These are phyloP conservation scores for Drosophila infuscata DNA, from an alignment of 2,888 invertebrate species.

Conservation along the genomic window DNA sequence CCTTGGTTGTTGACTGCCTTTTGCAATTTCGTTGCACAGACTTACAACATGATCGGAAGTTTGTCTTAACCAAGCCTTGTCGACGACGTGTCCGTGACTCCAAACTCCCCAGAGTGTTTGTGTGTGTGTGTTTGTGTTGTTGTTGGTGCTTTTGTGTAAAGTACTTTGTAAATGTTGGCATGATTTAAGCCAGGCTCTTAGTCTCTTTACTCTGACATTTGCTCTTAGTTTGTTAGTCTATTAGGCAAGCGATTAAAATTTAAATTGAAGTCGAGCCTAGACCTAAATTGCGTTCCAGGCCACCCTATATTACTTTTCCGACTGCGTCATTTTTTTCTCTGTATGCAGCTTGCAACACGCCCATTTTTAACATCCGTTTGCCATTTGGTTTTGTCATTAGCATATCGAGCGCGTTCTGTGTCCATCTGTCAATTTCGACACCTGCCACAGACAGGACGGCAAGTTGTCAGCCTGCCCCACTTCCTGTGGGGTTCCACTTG, in stretches of 20 bases:
- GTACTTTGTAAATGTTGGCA: conserved; percentile 80
- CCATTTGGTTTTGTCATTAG: conserved; percentile 41
- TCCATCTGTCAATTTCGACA: conserved; percentile 80
- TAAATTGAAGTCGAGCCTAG: conserved; percentile 71
- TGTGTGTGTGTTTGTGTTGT: conserved; percentile 14
- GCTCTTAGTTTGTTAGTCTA: conserved; percentile 77
- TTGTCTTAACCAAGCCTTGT: conserved; percentile 65
- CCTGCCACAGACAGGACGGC: conserved; percentile 68
- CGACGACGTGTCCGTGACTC: conserved; percentile 75
- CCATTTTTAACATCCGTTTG: conserved; percentile 51
- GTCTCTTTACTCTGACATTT: conserved; percentile 79
- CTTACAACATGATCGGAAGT: conserved; percentile 81
- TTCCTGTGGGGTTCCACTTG: conserved; percentile 57
- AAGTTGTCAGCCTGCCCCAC: conserved; percentile 36
- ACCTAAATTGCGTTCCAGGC: conserved; percentile 6
- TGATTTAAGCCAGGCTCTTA: conserved; percentile 81
- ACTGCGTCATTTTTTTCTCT: conserved; percentile 2
- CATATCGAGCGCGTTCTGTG: conserved; percentile 51
- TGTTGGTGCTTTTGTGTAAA: conserved; percentile 47
- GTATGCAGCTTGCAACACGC: conserved; percentile 30
- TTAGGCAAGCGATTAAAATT: conserved; percentile 81
- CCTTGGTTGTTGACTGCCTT: conserved; percentile 42
- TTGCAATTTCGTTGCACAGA: conserved; percentile 66
- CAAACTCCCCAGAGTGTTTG: conserved; percentile 23
- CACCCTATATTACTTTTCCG: not conserved